These are phyloP conservation scores for Pitta sordida DNA, from an alignment of 2,113 vertebrate species.

Conservation along the genomic window DNA sequence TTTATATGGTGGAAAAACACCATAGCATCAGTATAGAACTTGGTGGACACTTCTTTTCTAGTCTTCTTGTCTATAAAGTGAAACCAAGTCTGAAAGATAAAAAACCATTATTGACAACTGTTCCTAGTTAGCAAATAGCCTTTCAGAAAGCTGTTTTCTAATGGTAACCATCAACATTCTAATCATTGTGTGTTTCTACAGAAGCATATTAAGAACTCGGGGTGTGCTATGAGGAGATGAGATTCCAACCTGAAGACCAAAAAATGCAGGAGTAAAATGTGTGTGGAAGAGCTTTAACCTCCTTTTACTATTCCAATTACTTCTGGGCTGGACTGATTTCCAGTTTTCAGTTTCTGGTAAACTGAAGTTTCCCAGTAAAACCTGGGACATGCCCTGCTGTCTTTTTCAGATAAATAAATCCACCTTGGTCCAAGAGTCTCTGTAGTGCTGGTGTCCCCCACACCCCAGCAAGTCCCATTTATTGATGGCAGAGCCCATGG, in stretches of 20 bases:
- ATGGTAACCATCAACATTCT: background rate
- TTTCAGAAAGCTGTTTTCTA: background rate
- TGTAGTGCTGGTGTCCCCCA: background rate
- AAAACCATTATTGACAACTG: background rate
- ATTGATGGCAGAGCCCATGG: background rate
- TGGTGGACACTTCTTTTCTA: constrained; percentile 75
- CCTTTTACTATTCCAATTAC: background rate
- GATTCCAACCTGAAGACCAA: background rate
- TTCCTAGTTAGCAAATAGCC: background rate
- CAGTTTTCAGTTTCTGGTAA: too few relatives aligned
- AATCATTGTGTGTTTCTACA: background rate
- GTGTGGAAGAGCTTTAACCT: background rate
- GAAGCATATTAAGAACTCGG: background rate
- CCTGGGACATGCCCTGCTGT: background rate
- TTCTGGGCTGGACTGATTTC: background rate
- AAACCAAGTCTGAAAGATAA: constrained; percentile 82
- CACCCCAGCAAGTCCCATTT: background rate
- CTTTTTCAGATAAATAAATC: background rate
- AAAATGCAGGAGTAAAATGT: background rate
- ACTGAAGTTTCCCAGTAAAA: background rate
- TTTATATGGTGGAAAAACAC: constrained; percentile 91
- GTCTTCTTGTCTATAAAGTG: constrained; percentile 88
- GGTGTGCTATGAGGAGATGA: background rate
- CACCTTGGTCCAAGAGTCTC: background rate
- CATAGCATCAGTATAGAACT: constrained; percentile 80